Conservation (phyloP, 2,888 invertebrate species). For the Herminia tarsipennalis region DNA sequence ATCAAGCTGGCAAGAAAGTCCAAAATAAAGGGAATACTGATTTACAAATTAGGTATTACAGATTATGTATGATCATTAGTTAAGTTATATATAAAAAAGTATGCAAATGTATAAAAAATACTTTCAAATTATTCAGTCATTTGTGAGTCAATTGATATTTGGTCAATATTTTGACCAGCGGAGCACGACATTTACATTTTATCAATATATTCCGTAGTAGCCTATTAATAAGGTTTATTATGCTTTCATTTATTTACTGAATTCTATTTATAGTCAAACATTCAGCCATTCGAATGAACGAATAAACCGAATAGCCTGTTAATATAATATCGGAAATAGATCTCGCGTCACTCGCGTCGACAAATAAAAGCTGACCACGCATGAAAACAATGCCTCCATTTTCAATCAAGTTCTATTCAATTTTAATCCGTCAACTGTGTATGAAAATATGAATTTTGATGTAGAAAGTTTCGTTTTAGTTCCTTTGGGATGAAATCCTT, state of each 20-base stretch:
- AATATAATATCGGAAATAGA: conserved; percentile 14
- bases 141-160: too few relatives aligned
- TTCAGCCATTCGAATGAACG: conserved; percentile 2
- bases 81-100: too few relatives aligned
- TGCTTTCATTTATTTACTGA: not conserved
- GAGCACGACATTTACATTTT: too few relatives aligned
- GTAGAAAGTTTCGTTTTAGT: too few relatives aligned
- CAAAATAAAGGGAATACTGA: too few relatives aligned
- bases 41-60: too few relatives aligned
- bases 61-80: too few relatives aligned
- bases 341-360: conserved; percentile 3
- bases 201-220: not conserved
- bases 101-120: too few relatives aligned
- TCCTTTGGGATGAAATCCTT: too few relatives aligned
- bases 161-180: too few relatives aligned
- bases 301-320: conserved; percentile 13
- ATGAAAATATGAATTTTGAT: not conserved
- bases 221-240: not conserved
- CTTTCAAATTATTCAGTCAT: too few relatives aligned
- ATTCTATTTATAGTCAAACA: not conserved
- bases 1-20: too few relatives aligned
- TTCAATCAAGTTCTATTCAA: not conserved
- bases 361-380: conserved; percentile 12
- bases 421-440: not conserved
- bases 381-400: conserved; percentile 16